A percentile compares a stretch with the other conserved stretches of the same genome.
Conservation (phyloP, 2,888 invertebrate genomes). For the Gibbula magus region DNA sequence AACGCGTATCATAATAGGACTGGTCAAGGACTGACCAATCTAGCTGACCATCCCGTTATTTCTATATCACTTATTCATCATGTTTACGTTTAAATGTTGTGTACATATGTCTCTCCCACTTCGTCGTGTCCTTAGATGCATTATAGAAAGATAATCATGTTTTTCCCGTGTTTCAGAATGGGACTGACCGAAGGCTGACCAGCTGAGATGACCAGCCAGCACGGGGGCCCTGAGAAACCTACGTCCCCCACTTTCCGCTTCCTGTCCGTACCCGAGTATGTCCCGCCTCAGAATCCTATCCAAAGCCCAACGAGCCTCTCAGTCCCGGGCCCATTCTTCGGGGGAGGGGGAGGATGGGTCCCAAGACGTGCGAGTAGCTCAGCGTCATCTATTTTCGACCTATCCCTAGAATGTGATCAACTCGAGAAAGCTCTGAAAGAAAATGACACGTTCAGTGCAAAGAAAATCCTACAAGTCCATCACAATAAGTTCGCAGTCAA, state of each 20-base stretch:
- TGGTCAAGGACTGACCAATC: no score
- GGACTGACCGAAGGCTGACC: background rate
- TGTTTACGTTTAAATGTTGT: background rate
- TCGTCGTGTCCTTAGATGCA: no score
- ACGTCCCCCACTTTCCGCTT: background rate
- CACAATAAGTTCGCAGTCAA: constrained; percentile 74
- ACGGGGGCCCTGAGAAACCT: background rate
- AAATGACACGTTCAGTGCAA: constrained; percentile 77
- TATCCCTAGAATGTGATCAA: constrained; percentile 76
- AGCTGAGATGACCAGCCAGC: background rate
- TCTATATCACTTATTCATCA: background rate
- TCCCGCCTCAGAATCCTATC: background rate
- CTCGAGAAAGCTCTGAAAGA: constrained; percentile 78
- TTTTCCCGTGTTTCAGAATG: background rate
- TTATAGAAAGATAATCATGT: background rate
- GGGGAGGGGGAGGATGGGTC: background rate
- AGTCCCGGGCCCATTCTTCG: constrained; percentile 12
- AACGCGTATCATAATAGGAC: no score
- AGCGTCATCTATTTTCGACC: constrained; percentile 76
- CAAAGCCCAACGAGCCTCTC: constrained; percentile 33
- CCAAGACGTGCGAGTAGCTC: constrained; percentile 69
- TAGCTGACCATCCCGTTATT: background rate
- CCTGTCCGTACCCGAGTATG: background rate
- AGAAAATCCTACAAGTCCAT: constrained; percentile 78
- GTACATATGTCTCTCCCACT: background rate